A percentile compares a stretch with the other conserved stretches of the same genome.
Evolutionary conservation across 2,113 vertebrate genomes (phyloP).

Genomic region (Dryoscopus gambensis): DNA sequence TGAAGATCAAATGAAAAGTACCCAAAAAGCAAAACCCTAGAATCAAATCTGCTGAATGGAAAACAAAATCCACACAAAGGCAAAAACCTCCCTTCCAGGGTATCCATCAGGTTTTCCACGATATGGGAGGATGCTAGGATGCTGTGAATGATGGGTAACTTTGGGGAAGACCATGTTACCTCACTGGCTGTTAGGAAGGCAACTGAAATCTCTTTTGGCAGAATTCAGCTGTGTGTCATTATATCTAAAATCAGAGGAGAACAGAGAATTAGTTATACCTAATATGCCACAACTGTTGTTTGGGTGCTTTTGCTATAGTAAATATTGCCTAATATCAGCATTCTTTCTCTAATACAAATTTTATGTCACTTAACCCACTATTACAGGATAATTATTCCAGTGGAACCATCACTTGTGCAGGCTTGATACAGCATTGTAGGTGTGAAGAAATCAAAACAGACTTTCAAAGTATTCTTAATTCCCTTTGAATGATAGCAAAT

Average conservation of each 20-base stretch:
- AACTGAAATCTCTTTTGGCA: neutral
- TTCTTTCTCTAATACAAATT: neutral
- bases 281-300: neutral
- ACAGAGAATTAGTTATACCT: neutral
- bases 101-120: neutral
- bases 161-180: neutral
- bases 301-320: neutral
- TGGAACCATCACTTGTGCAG: neutral
- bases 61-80: neutral
- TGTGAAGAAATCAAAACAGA: neutral
- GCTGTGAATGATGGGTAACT: neutral
- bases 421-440: neutral
- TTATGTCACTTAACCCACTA: neutral
- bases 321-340: neutral
- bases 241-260: neutral
- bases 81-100: neutral
- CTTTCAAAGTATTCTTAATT: neutral
- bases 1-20: neutral
- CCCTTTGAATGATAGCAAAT: neutral
- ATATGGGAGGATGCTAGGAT: neutral
- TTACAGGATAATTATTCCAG: neutral
- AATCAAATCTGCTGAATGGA: neutral
- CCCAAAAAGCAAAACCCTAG: neutral
- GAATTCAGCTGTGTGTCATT: neutral
- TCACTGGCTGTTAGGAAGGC: neutral